These are phyloP conservation scores for Suricata suricatta DNA, from an alignment of 2,113 vertebrate species.

Conservation along the genomic window DNA sequence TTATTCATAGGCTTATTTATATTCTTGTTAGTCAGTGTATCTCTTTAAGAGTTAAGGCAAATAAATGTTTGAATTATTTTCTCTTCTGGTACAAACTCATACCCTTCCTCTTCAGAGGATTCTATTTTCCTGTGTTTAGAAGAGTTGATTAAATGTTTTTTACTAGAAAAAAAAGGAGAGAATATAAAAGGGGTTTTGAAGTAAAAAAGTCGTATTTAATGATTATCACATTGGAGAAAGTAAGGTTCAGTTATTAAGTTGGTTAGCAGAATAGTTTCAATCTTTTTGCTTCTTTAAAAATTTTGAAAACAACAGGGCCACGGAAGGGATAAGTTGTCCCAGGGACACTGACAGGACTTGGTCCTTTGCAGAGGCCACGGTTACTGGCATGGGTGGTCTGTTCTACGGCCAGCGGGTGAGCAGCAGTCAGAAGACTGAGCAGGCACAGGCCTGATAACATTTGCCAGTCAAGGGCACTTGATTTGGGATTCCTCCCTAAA, in stretches of 20 bases:
- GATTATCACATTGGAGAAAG: not conserved
- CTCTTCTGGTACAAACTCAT: slow-evolving; percentile 44
- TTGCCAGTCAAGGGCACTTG: not conserved
- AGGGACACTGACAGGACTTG: not conserved
- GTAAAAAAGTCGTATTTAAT: slow-evolving; percentile 38
- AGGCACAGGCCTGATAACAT: not conserved
- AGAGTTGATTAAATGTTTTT: slow-evolving; percentile 22
- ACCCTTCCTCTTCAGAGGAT: slow-evolving; percentile 11
- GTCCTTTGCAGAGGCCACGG: not conserved
- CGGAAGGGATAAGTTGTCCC: not conserved
- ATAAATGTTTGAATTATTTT: slow-evolving; percentile 57
- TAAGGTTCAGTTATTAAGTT: slow-evolving; percentile 9
- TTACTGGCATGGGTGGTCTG: not conserved
- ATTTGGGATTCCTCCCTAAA: slow-evolving; percentile 24
- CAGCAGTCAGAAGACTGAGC: not conserved
- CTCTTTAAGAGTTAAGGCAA: slow-evolving; percentile 68
- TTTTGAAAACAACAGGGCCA: not conserved
- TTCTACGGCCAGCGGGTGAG: not conserved
- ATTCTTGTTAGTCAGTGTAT: slow-evolving; percentile 54
- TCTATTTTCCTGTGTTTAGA: slow-evolving; percentile 41
- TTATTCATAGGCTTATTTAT: slow-evolving; percentile 68
- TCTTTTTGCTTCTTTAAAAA: slow-evolving; percentile 31
- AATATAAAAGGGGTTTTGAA: slow-evolving; percentile 55
- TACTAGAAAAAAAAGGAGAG: slow-evolving; percentile 21
- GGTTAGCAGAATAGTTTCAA: slow-evolving; percentile 11